phyloP scores from a whole-genome alignment of 2,888 invertebrate species.

The Apamea monoglypha region DNA sequence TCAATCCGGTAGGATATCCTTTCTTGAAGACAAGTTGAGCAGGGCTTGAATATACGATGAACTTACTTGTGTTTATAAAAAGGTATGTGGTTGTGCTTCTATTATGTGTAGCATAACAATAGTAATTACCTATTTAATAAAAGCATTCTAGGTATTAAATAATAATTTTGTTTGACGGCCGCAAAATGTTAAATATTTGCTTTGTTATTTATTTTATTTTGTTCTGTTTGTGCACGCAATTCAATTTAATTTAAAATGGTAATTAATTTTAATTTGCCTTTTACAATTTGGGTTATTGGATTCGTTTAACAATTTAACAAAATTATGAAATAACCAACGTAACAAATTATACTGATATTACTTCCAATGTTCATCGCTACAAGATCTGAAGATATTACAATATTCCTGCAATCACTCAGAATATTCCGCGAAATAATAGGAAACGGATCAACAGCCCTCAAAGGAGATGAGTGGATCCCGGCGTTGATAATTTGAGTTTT shows the following conservation, averaged over 20 bases:
- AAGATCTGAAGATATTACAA: constrained; percentile 47
- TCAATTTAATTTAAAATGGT: background rate
- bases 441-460: constrained; percentile 78
- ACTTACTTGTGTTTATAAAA: background rate
- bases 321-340: background rate
- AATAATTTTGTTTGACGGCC: constrained; percentile 1
- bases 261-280: constrained; percentile 7
- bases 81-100: background rate
- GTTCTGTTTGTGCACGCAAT: constrained; percentile 3
- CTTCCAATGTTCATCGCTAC: constrained; percentile 30
- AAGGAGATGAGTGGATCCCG: constrained; percentile 78
- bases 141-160: background rate
- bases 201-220: constrained; percentile 5
- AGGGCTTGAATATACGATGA: background rate
- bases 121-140: background rate
- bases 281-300: background rate
- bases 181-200: constrained; percentile 5
- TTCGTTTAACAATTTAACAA: constrained; percentile 1
- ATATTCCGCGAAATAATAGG: constrained; percentile 76
- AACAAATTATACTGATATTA: constrained; percentile 27
- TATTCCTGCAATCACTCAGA: constrained; percentile 67
- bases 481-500: constrained; percentile 78
- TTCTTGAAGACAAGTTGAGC: constrained; percentile 22
- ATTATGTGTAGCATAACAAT: background rate
- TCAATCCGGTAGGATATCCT: constrained; percentile 27